phyloP scores from a whole-genome alignment of 2,888 invertebrate species.

The Nasonovia ribisnigri region DNA sequence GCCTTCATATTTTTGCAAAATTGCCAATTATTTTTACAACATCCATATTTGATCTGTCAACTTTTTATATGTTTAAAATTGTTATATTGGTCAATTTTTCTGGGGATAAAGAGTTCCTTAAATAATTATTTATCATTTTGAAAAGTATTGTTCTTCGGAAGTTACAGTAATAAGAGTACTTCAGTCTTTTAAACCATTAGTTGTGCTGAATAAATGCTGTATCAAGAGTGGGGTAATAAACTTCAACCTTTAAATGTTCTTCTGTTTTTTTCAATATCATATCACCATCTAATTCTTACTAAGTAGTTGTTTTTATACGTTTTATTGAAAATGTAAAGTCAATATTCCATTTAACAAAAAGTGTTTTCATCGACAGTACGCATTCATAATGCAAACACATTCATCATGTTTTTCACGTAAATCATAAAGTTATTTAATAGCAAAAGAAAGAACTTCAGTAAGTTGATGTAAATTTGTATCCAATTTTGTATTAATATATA shows the following conservation, averaged over 20 bases:
- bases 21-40: background rate
- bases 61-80: background rate
- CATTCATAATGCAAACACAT: background rate
- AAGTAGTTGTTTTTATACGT: background rate
- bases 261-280: background rate
- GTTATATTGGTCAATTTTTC: background rate
- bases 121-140: background rate
- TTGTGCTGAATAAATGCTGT: background rate
- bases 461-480: background rate
- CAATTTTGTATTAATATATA: background rate
- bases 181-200: background rate
- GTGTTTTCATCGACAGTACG: background rate
- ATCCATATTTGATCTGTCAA: background rate
- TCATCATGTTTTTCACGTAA: background rate
- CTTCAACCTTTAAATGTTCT: background rate
- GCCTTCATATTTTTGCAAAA: background rate
- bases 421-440: background rate
- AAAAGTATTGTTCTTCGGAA: background rate
- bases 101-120: background rate
- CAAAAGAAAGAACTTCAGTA: background rate
- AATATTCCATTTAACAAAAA: background rate
- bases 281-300: background rate
- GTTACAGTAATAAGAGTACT: background rate
- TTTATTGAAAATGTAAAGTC: background rate
- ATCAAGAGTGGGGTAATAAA: background rate